Conservation (phyloP, 2,113 vertebrate species). For the Corythornis vintsioides region DNA sequence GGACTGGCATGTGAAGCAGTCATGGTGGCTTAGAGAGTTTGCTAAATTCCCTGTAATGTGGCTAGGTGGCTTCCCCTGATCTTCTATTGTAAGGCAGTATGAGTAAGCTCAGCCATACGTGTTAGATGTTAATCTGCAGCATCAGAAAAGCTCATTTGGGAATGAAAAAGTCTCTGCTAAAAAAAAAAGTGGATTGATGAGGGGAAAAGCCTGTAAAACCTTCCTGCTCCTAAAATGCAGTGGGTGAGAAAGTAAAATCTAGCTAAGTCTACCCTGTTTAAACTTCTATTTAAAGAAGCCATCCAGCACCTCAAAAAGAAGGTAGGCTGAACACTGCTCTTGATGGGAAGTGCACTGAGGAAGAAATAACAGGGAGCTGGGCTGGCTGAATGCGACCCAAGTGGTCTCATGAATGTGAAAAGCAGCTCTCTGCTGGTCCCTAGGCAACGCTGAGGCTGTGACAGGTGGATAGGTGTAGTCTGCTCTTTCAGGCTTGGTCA, state of each 20-base stretch:
- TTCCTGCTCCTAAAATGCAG: background rate
- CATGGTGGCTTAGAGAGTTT: background rate
- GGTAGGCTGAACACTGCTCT: background rate
- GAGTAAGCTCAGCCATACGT: background rate
- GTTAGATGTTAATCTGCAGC: background rate
- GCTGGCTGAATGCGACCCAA: background rate
- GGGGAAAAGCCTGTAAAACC: background rate
- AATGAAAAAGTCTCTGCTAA: background rate
- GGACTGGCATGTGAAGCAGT: background rate
- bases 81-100: background rate
- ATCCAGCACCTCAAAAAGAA: background rate
- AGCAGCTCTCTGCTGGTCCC: background rate
- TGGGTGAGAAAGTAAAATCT: background rate
- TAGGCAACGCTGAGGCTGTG: background rate
- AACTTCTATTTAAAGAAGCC: background rate
- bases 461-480: background rate
- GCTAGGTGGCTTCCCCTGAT: background rate
- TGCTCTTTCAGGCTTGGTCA: background rate
- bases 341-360: background rate
- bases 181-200: background rate
- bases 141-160: background rate
- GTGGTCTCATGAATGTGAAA: background rate
- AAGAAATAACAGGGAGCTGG: background rate
- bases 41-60: background rate
- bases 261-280: background rate